Conservation (phyloP, 2,797 vertebrate genomes). For the Hyperoplus lanceolatus region DNA sequence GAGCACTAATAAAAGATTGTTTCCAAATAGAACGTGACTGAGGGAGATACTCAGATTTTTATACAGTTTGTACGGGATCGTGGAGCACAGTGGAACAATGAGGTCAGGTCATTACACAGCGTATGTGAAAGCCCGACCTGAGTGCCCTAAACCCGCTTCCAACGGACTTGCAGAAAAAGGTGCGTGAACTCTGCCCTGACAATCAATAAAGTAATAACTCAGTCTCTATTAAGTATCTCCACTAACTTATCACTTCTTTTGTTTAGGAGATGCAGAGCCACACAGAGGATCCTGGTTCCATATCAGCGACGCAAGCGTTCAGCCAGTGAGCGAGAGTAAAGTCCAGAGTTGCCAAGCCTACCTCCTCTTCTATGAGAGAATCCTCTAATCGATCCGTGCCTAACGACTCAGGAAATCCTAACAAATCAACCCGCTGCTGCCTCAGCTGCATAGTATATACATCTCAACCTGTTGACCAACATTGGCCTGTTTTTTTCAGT, state of each 20-base stretch:
- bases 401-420: slow-evolving; percentile 59
- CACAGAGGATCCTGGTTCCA: slow-evolving; percentile 94
- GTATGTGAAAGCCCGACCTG: slow-evolving; percentile 90
- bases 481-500: background rate
- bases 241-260: background rate
- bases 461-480: slow-evolving; percentile 9
- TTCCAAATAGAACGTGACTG: slow-evolving; percentile 85
- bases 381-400: slow-evolving; percentile 70
- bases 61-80: slow-evolving; percentile 96
- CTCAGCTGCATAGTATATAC: slow-evolving; percentile 13
- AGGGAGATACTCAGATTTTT: slow-evolving; percentile 86
- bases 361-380: slow-evolving; percentile 97
- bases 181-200: slow-evolving; percentile 54
- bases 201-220: background rate
- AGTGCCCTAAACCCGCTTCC: slow-evolving; percentile 75
- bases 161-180: slow-evolving; percentile 81
- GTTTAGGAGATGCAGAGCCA: slow-evolving; percentile 75
- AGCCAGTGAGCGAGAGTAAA: slow-evolving; percentile 88
- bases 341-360: slow-evolving; percentile 95
- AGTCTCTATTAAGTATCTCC: background rate
- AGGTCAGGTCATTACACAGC: slow-evolving; percentile 97
- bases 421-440: slow-evolving; percentile 45
- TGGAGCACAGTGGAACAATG: slow-evolving; percentile 98
- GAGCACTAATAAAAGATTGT: slow-evolving; percentile 29
- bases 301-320: slow-evolving; percentile 93